Evolutionary conservation across 2,113 vertebrate species (phyloP), one percentile per base, ranked within the genome.

Genomic region (Drymodes brunneopygia): DNA sequence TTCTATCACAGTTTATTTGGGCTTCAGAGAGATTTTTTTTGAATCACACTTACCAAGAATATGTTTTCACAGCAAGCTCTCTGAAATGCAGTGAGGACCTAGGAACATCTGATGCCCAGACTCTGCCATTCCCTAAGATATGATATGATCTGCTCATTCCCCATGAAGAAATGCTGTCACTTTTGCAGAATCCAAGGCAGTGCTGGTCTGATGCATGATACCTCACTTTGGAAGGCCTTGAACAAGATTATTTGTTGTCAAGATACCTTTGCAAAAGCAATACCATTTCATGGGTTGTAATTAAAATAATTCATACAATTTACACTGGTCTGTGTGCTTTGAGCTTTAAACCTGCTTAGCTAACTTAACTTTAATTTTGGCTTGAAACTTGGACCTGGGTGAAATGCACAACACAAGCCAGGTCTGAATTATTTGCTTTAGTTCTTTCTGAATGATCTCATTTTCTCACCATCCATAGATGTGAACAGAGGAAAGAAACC

Each of bases 41-140:
- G 29, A 73, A 69, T 92, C 85, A 88, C 89, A 90, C 84, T 69
- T 95, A 90, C 28, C 85, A 89, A 81, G 90, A 93, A 95, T 92
- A 64, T 95, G 94, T 97, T 96, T 97, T 94, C 95, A 86, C 92
- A 96, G 92, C 60, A 51, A 94, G 86, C 81, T 89, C 73, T 79
- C 90, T 77, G 72, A 93, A 90, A 79, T 70, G 82, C 65, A 91
- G 47, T 90, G 54, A 96, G 84, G 80, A 81, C 75, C 50, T n/a
- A 50, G 88, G 72, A 93, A 95, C 90, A 95, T 74, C 96, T 95
- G 93, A 86, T 81, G 78, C 85, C 92, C 92, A 94, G 90, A 65
- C 53, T 87, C 47, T 90, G 82, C 57, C 75, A 38, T 91, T 92
- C 64, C 61, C 75, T 71, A 38, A 71, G 72, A 90, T 70, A 86